Percentiles rank a stretch among this genome's conserved stretches.
phyloP scores from a whole-genome alignment of 1,140 invertebrate genomes.

The Cotesia vestalis region DNA sequence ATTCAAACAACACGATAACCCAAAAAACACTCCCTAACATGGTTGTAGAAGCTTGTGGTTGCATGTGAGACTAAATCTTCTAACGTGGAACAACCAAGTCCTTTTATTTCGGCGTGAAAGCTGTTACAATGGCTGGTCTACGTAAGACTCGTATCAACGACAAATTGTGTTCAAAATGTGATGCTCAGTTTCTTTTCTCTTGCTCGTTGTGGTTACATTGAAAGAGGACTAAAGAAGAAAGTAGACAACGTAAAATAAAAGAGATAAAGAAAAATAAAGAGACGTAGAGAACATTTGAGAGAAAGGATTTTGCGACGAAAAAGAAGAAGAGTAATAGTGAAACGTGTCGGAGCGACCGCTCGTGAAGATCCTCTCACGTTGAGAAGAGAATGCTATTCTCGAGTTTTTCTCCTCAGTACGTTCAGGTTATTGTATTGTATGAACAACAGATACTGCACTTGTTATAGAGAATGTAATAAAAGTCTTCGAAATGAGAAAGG shows the following conservation, averaged over 20 bases:
- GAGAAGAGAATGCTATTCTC: conserved; percentile 24
- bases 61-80: conserved; percentile 69
- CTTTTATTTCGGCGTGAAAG: conserved; percentile 17
- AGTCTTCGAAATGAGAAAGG: conserved; percentile 12
- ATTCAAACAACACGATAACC: conserved; percentile 77
- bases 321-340: conserved; percentile 35
- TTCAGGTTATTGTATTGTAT: conserved; percentile 35
- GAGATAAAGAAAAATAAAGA: conserved; percentile 26
- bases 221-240: conserved; percentile 9
- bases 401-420: conserved; percentile 16
- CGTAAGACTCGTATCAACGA: conserved; percentile 2
- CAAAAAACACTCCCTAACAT: conserved; percentile 82
- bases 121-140: conserved; percentile 18
- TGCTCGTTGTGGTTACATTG: not conserved
- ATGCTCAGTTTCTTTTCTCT: conserved; percentile 1
- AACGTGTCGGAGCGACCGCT: conserved; percentile 29
- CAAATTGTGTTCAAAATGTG: conserved; percentile 15
- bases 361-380: conserved; percentile 28
- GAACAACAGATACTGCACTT: conserved; percentile 7
- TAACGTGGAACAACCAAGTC: conserved; percentile 19
- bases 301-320: conserved; percentile 28
- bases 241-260: not conserved
- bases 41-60: conserved; percentile 84
- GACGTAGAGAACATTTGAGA: conserved; percentile 24
- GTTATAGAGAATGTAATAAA: not conserved